Percentiles rank a stretch among this genome's conserved stretches.
Evolutionary conservation across 2,797 vertebrate genomes (phyloP).

Genomic region (Syncerus caffer): DNA sequence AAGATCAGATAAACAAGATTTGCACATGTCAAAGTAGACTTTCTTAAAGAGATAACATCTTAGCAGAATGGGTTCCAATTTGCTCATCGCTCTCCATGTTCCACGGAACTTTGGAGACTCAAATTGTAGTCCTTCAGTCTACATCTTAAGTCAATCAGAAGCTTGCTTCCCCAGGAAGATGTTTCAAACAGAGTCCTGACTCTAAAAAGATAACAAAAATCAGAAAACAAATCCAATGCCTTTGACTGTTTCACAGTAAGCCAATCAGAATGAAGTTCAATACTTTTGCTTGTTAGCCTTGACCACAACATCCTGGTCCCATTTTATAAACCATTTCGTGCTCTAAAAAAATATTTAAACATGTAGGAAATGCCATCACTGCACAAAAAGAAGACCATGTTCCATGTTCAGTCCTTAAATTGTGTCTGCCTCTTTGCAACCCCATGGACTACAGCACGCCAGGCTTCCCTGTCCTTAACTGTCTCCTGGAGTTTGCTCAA

Average conservation of each 20-base stretch:
- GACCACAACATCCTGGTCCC: too few species aligned
- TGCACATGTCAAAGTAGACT: neutral
- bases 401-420: neutral
- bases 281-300: neutral
- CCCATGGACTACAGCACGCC: neutral
- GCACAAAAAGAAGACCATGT: neutral
- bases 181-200: neutral
- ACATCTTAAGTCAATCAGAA: neutral
- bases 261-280: too few species aligned
- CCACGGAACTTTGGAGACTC: neutral
- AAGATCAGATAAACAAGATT: neutral
- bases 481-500: neutral
- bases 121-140: neutral
- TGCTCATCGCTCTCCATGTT: neutral
- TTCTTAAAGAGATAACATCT: neutral
- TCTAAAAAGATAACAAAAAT: neutral
- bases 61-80: neutral
- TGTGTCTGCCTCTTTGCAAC: neutral
- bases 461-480: neutral
- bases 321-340: neutral
- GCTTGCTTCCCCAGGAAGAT: neutral
- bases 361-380: neutral
- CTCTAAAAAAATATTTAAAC: neutral
- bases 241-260: neutral
- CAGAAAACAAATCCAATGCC: neutral